Evolutionary conservation across 2,888 invertebrate genomes (phyloP), one percentile per base, ranked within the genome.

Genomic region (Philhelius pedissequus): DNA sequence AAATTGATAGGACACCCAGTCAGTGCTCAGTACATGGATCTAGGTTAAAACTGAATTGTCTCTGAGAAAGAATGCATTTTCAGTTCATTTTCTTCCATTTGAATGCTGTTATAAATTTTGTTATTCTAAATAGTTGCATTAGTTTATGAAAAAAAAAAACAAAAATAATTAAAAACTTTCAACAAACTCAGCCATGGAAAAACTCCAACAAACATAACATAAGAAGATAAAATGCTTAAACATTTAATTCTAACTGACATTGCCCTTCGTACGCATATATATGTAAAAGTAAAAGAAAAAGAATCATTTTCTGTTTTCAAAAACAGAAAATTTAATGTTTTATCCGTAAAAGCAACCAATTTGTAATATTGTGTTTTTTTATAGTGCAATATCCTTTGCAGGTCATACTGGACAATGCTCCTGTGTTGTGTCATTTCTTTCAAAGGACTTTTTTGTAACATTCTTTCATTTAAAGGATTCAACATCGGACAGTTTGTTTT

Each of bases 401-500:
- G 50, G 52, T 56, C 35, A 32, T 20, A 56, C 32, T 35, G 25
- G 43, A 30, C 52, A 27, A 11, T 56, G 7, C 13, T 30, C 20
- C 32, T 64, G 9, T 32, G 32, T 32, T 45, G 18, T 45, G 18
- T 32, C 13, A 64, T 48, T 32, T 48, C 73, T 69, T 78, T 73
- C 50, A 64, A 68, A 66, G n/a, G 40, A 27, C 30, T 45, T 25
- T 79, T 70, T 45, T 69, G 64, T 43, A 48, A 62, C 40, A 18
- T 43, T 56, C 27, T 30, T 73, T 20, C 50, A 60, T 68, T 69
- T 69, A 43, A 71, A 66, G 27, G 52, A 30, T 45, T 71, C 27
- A n/a, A 35, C 38, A 22, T 62, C 70, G 70, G 70, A 56, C 75
- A 64, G 50, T 68, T 73, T 69, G 52, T 69, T 58, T 78, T 58